A percentile compares a stretch with the other conserved stretches of the same genome.
phyloP scores from a whole-genome alignment of 2,113 vertebrate genomes.

The Acanthisitta chloris region DNA sequence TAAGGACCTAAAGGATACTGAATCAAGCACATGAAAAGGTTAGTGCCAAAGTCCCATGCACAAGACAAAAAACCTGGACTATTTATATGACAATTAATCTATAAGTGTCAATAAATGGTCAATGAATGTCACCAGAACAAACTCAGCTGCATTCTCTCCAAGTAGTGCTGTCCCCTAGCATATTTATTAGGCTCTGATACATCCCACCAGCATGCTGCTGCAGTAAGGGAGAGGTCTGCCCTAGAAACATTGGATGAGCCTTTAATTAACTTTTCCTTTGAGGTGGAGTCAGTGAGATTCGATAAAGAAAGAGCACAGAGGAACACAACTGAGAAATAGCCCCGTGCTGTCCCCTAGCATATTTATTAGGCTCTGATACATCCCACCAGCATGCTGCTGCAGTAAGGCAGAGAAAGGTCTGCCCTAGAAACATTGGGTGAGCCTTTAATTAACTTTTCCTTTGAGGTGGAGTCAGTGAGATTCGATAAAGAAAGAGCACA shows the following conservation, averaged over 20 bases:
- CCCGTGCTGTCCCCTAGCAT: not conserved
- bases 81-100: not conserved
- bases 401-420: not conserved
- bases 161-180: not conserved
- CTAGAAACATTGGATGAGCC: not conserved
- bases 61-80: not conserved
- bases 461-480: not conserved
- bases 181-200: not conserved
- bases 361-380: not conserved
- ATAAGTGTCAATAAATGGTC: not conserved
- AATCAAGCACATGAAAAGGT: not conserved
- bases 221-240: not conserved
- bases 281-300: not conserved
- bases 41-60: not conserved
- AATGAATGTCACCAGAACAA: not conserved
- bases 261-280: not conserved
- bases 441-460: not conserved
- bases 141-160: not conserved
- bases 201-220: not conserved
- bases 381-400: not conserved
- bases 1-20: not conserved
- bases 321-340: not conserved
- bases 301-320: not conserved
- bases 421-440: not conserved
- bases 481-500: not conserved